Evolutionary conservation across 2,888 invertebrate genomes (phyloP).

Genomic region (Cephus pulcher): DNA sequence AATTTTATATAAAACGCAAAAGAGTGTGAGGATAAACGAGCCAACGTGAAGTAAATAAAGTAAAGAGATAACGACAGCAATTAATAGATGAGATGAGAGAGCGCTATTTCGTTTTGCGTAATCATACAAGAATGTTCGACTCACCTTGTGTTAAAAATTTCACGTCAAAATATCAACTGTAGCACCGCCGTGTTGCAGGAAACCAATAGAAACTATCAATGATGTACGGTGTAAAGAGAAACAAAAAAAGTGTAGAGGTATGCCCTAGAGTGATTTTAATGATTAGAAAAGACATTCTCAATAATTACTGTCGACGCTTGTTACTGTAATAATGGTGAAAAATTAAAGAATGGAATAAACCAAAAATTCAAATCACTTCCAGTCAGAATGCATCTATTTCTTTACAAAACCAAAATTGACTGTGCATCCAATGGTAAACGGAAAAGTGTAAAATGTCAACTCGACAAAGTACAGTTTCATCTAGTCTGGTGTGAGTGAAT

Average conservation of each 20-base stretch:
- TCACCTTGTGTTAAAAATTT: neutral
- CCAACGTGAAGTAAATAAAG: neutral
- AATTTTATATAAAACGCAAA: conserved; percentile 34
- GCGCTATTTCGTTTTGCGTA: neutral
- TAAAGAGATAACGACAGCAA: neutral
- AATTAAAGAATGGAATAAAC: neutral
- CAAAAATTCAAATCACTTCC: neutral
- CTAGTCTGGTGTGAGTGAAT: neutral
- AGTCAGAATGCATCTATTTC: neutral
- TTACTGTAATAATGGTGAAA: neutral
- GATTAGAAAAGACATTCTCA: neutral
- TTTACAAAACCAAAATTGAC: neutral
- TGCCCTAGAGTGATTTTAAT: neutral
- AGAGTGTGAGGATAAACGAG: neutral
- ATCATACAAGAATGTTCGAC: neutral
- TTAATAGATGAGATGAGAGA: neutral
- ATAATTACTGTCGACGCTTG: neutral
- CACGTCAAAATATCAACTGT: neutral
- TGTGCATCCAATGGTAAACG: neutral
- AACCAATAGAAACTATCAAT: neutral
- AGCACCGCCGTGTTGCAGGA: neutral
- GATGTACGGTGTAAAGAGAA: neutral
- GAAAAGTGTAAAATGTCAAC: neutral
- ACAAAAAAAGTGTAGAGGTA: neutral
- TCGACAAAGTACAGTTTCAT: neutral